These are phyloP conservation scores for Esox niger DNA, from an alignment of 2,113 vertebrate genomes.

Conservation along the genomic window DNA sequence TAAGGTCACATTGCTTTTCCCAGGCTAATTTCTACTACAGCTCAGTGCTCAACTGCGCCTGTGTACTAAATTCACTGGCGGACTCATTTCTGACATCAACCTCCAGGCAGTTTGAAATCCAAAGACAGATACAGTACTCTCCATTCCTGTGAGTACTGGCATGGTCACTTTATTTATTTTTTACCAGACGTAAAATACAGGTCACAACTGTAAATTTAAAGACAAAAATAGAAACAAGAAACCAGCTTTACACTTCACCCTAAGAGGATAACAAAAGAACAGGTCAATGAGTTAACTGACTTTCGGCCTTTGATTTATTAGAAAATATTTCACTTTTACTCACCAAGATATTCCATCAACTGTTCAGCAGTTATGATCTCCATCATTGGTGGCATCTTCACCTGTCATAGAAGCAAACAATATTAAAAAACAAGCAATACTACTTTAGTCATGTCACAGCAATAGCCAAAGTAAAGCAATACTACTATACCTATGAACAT, in stretches of 20 bases:
- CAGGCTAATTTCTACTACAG: conserved; percentile 10
- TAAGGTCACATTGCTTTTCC: conserved; percentile 12
- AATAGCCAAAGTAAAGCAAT: neutral
- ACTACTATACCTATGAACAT: too few relatives aligned
- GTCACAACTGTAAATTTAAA: neutral
- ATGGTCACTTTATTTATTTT: neutral
- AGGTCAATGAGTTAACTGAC: neutral
- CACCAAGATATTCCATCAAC: conserved; percentile 98
- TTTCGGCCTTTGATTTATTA: too few relatives aligned
- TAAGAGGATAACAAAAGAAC: neutral
- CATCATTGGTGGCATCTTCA: conserved; percentile 98
- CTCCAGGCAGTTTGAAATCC: neutral
- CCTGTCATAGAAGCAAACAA: conserved; percentile 71
- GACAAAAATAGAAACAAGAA: neutral
- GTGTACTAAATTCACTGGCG: conserved; percentile 21
- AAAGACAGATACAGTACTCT: neutral
- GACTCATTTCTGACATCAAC: conserved; percentile 35
- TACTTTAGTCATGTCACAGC: neutral
- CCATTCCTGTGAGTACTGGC: neutral
- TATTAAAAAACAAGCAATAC: neutral
- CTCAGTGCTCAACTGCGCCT: neutral
- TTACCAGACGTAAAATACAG: neutral
- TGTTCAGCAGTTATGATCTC: conserved; percentile 99
- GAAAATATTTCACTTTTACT: conserved; percentile 51
- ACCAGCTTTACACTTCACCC: neutral